A percentile compares a stretch with the other conserved stretches of the same genome.
These are phyloP conservation scores for Lasiurus cinereus DNA, from an alignment of 2,113 vertebrate species.

Conservation along the genomic window DNA sequence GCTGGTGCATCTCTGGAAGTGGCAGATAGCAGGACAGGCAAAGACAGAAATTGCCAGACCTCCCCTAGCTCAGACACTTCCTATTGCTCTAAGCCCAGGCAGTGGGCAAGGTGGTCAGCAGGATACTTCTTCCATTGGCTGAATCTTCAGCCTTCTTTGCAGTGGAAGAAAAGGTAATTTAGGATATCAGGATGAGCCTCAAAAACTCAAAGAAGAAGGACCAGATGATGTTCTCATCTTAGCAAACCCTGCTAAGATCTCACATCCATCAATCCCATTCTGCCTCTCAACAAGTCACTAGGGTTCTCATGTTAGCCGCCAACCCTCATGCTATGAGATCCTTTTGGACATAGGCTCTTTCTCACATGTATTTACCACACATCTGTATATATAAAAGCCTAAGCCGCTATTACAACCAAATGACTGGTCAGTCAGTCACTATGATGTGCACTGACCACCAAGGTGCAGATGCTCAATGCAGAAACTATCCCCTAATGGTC, in stretches of 20 bases:
- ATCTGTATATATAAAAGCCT: neutral
- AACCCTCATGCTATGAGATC: neutral
- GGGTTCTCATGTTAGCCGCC: neutral
- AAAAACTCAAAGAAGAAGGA: neutral
- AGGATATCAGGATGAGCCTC: neutral
- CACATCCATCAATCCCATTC: neutral
- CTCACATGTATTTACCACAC: neutral
- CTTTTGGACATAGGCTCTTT: neutral
- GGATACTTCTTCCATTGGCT: neutral
- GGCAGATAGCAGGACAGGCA: neutral
- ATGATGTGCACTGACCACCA: no score
- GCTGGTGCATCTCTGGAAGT: constrained; percentile 16
- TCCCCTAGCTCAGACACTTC: neutral
- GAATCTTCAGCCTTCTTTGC: neutral
- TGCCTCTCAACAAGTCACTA: neutral
- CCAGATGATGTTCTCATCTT: neutral
- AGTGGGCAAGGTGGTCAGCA: neutral
- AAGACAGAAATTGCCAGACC: neutral
- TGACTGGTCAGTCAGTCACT: no score
- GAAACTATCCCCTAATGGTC: no score
- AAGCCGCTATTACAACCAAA: no score
- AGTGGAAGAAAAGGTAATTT: neutral
- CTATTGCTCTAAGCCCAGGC: neutral
- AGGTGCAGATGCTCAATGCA: no score
- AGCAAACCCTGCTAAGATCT: neutral